A percentile compares a stretch with the other conserved stretches of the same genome.
These are phyloP conservation scores for Scelioninae gen. 2 DNA, from an alignment of 2,888 invertebrate genomes.

Conservation along the genomic window DNA sequence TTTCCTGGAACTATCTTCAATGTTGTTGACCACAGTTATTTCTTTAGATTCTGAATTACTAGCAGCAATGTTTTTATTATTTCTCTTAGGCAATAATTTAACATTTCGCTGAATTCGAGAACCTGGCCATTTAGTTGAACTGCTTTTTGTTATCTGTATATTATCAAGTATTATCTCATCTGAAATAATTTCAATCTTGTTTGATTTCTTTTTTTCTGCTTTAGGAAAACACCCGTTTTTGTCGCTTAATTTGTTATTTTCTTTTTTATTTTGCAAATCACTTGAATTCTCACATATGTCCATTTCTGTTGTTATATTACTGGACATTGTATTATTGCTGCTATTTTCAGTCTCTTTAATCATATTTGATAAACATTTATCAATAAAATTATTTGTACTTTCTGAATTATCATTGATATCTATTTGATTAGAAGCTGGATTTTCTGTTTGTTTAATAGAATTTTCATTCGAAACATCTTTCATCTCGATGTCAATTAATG, in stretches of 20 bases:
- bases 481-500: conserved; percentile 38
- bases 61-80: conserved; percentile 60
- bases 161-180: conserved; percentile 69
- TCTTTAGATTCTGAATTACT: conserved; percentile 48
- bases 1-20: conserved; percentile 23
- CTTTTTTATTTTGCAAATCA: conserved; percentile 38
- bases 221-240: conserved; percentile 9
- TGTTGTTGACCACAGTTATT: conserved; percentile 49
- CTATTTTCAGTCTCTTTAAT: conserved; percentile 49
- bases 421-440: conserved; percentile 12
- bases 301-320: conserved; percentile 12
- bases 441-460: conserved; percentile 6
- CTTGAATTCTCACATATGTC: conserved; percentile 21
- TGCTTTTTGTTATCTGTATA: conserved; percentile 66
- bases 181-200: conserved; percentile 69
- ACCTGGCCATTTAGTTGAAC: conserved; percentile 66
- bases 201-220: conserved; percentile 53
- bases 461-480: conserved; percentile 20
- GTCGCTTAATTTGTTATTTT: conserved; percentile 21
- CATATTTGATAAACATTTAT: conserved; percentile 29
- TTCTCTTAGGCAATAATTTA: conserved; percentile 71
- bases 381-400: conserved; percentile 16
- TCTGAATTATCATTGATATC: conserved; percentile 14
- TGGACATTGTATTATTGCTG: not conserved
- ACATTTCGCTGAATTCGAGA: conserved; percentile 72